Evolutionary conservation across 2,888 invertebrate species (phyloP).

Genomic region (Aelia acuminata): DNA sequence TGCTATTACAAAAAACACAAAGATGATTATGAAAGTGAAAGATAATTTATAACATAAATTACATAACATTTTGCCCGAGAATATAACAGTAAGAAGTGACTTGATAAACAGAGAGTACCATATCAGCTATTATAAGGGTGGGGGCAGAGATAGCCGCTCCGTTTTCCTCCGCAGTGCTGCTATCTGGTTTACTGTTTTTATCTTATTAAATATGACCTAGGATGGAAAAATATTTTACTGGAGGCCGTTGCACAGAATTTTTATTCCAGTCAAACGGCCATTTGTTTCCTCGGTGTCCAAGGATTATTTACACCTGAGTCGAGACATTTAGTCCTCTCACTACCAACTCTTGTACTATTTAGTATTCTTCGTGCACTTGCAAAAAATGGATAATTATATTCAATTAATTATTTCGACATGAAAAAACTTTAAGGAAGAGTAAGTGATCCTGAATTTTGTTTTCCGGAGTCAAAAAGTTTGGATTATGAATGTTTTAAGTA

Average conservation of each 20-base stretch:
- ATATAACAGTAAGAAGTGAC: neutral
- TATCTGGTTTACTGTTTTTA: slow-evolving; percentile 30
- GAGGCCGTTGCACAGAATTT: slow-evolving; percentile 40
- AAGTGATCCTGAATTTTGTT: too few species aligned
- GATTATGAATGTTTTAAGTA: too few species aligned
- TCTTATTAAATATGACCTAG: slow-evolving; percentile 41
- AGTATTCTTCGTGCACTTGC: neutral
- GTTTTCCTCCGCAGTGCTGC: neutral
- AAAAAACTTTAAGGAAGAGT: neutral
- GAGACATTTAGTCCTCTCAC: neutral
- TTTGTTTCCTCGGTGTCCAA: neutral
- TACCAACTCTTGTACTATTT: neutral
- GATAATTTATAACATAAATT: too few species aligned
- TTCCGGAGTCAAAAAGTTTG: too few species aligned
- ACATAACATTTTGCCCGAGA: neutral
- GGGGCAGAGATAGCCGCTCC: neutral
- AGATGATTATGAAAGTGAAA: too few species aligned
- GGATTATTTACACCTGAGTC: slow-evolving; percentile 42
- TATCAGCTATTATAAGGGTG: neutral
- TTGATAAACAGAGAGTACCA: slow-evolving; percentile 23
- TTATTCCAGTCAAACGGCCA: slow-evolving; percentile 17
- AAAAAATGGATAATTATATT: neutral
- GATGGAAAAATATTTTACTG: slow-evolving; percentile 5
- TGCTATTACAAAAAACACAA: too few species aligned
- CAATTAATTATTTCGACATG: neutral